Base-by-base conservation (phyloP, 2,113 vertebrate species). In the Laterallus jamaicensis region DNA sequence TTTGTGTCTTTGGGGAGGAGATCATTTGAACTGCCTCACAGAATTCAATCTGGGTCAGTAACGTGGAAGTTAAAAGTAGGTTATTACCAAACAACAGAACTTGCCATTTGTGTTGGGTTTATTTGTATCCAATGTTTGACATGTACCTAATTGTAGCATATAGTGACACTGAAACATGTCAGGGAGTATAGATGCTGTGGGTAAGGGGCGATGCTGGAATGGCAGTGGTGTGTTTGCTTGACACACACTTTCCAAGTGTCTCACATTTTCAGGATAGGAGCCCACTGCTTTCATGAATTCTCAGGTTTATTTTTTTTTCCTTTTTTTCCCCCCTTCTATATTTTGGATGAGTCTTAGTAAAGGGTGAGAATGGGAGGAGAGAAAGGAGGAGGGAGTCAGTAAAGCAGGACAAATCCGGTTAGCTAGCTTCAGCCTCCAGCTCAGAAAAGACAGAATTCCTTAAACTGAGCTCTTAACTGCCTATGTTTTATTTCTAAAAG, bases 371-470 rank as follows among this genome's bases (percentile, higher is more conserved):
- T 50, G 8, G 59, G 75, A 90, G 67, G 74, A 85, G 55, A 47
- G 32, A 87, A 78, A 71, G n/a, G 29, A 49, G 44, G 59, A 64
- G 54, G 75, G 19, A 93, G 42, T 66, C 71, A 37, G 35, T 86
- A 93, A 94, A 96, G 54, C 87, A 86, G 70, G 82, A 94, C 52
- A 83, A 92, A 95, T 64, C 31, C 67, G 60, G 80, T 67, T 86
- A 92, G 44, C 70, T 73, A 31, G 28, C 63, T 85, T 94, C 80
- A 93, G 35, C 54, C 55, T 95, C 60, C 68, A 94, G 31, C 70
- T 86, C 50, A 80, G 68, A 77, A 87, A 89, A 86, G 56, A 58
- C 0, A 6, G 24, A 35, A 73, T 93, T 91, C 76, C 39, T 92
- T 90, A 85, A 92, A 92, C 31, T 22, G 89, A 87, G 35, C 50